Conservation (phyloP, 2,888 invertebrate species). For the Cantharis lateralis region DNA sequence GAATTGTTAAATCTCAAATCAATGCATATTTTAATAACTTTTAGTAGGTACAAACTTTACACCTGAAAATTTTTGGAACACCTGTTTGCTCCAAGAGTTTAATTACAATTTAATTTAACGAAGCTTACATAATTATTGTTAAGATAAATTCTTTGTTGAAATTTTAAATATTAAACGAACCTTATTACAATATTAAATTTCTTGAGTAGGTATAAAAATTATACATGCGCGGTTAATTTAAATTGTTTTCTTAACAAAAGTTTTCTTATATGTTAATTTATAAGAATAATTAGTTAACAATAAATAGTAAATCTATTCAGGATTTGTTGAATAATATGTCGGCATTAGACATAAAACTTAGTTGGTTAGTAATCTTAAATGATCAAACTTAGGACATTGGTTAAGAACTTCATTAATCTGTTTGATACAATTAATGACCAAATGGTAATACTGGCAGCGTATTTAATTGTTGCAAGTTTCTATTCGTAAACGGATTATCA, state of each 20-base stretch:
- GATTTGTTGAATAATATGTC: slow-evolving; percentile 1
- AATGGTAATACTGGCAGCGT: slow-evolving; percentile 47
- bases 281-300: neutral
- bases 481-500: slow-evolving; percentile 48
- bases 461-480: slow-evolving; percentile 50
- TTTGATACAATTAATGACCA: slow-evolving; percentile 53
- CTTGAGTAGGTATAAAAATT: neutral
- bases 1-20: neutral
- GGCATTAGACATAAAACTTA: neutral
- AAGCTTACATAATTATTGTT: neutral
- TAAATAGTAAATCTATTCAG: neutral
- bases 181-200: neutral
- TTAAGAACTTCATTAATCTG: slow-evolving; percentile 55
- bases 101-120: neutral
- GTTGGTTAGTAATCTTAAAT: slow-evolving; percentile 49
- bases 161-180: neutral
- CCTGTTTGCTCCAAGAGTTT: neutral
- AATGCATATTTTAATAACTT: neutral
- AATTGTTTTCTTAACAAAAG: neutral
- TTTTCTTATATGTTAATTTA: neutral
- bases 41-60: neutral
- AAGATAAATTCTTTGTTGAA: neutral
- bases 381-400: slow-evolving; percentile 49
- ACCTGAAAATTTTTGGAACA: neutral
- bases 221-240: neutral